phyloP scores from a whole-genome alignment of 1,140 invertebrate species.

The Campoletis sonorensis region DNA sequence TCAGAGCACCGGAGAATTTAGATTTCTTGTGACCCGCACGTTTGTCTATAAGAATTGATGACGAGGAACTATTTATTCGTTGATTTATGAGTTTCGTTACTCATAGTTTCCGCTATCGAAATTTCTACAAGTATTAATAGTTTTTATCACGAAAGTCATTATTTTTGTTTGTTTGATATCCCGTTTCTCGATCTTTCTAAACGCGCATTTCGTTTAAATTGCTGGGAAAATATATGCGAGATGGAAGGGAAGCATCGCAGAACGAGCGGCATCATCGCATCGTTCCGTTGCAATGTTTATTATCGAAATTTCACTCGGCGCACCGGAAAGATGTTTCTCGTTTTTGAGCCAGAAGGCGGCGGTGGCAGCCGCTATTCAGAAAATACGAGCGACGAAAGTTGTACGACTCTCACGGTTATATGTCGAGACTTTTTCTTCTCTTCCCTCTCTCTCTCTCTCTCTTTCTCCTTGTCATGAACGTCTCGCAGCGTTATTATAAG shows the following conservation, averaged over 20 bases:
- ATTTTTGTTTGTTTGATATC: no score
- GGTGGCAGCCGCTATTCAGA: neutral
- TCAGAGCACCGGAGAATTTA: neutral
- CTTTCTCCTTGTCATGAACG: no score
- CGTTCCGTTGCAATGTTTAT: slow-evolving; percentile 34
- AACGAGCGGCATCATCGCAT: neutral
- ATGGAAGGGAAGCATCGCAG: neutral
- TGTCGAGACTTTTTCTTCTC: neutral
- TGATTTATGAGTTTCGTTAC: no score
- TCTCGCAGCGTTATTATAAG: slow-evolving; percentile 27
- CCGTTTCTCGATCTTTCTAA: neutral
- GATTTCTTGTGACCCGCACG: neutral
- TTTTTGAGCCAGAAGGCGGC: slow-evolving; percentile 1
- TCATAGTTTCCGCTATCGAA: no score
- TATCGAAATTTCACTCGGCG: slow-evolving; percentile 43
- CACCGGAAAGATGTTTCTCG: slow-evolving; percentile 10
- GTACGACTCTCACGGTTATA: slow-evolving; percentile 30
- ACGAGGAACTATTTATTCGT: no score
- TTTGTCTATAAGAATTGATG: no score
- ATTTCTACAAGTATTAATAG: no score
- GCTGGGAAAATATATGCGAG: neutral
- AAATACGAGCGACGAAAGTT: slow-evolving; percentile 48
- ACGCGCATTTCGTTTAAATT: neutral
- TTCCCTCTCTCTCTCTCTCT: neutral
- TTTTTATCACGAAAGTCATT: no score